Base-by-base conservation (phyloP, 2,113 vertebrate genomes). In the Erythrocebus patas region DNA sequence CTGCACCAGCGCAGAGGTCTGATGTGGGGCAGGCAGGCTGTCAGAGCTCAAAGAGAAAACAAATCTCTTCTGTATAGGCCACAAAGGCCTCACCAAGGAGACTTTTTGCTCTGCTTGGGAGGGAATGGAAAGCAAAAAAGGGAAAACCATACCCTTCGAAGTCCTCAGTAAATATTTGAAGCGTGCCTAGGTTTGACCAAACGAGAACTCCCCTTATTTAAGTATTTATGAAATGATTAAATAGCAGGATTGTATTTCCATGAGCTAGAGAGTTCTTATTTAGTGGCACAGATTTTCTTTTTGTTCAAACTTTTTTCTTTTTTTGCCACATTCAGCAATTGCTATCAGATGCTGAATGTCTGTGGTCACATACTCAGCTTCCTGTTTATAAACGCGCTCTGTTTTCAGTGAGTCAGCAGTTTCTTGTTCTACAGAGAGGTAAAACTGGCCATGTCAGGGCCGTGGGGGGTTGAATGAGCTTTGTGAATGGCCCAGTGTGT, bases 331-430 rank as follows among this genome's bases (percentile, higher is more conserved):
- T 80, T 98, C 98, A 98, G 97, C 98, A 97, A n/a, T 97, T 96
- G 76, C 50, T 96, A 64, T 97, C 96, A 97, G 88, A 97, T 86
- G 93, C 73, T 87, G 57, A 95, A 89, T 84, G 87, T 96, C 98
- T 98, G 97, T 4, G 40, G 94, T 97, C 97, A 95, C 96, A 96
- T 93, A 98, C 96, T 96, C 97, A 93, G 97, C 97, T 97, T 98
- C 98, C 97, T 96, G 93, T 97, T 98, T 98, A 96, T 93, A 93
- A 91, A 97, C 0, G 43, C 6, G 0, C 79, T 68, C 91, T 92
- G 80, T 97, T 98, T 97, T 95, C 96, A 89, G 92, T 97, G 96
- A 98, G 64, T 98, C 97, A 98, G 97, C 93, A 0, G 11, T 86
- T 95, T 88, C 73, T 14, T 88, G 12, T 40, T 32, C 73, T 18